Conservation (phyloP, 1,140 invertebrate genomes). For the Acromyrmex heyeri region DNA sequence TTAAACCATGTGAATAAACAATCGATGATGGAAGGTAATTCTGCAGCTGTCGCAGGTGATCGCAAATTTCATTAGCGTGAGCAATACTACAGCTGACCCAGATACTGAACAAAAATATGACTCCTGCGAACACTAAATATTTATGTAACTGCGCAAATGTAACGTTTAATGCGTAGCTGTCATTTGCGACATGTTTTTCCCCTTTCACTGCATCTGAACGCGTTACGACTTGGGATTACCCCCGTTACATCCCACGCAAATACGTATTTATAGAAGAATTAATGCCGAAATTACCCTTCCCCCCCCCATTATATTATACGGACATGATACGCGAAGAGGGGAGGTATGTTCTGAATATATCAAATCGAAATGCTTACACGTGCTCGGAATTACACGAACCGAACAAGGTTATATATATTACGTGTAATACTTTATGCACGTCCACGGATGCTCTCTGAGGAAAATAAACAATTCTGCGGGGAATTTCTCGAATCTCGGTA, state of each 20-base stretch:
- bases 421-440: neutral
- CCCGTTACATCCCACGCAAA: constrained; percentile 28
- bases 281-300: neutral
- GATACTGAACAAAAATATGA: constrained; percentile 36
- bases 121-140: constrained; percentile 21
- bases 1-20: constrained; percentile 33
- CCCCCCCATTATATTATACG: neutral
- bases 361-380: constrained; percentile 33
- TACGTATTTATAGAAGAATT: constrained; percentile 24
- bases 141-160: constrained; percentile 29
- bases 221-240: neutral
- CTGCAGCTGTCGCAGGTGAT: neutral
- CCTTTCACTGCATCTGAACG: neutral
- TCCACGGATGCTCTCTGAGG: neutral
- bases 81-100: neutral
- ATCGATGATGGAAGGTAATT: constrained; percentile 14
- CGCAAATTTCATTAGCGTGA: constrained; percentile 29
- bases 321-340: neutral
- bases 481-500: constrained; percentile 7
- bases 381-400: constrained; percentile 29
- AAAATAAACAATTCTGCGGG: neutral
- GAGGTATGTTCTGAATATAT: neutral
- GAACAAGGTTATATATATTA: constrained; percentile 15
- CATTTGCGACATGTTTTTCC: neutral
- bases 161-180: neutral